Evolutionary conservation across 1,140 invertebrate species (phyloP), one percentile per base, ranked within the genome.

Genomic region (Zeugodacus cucurbitae): DNA sequence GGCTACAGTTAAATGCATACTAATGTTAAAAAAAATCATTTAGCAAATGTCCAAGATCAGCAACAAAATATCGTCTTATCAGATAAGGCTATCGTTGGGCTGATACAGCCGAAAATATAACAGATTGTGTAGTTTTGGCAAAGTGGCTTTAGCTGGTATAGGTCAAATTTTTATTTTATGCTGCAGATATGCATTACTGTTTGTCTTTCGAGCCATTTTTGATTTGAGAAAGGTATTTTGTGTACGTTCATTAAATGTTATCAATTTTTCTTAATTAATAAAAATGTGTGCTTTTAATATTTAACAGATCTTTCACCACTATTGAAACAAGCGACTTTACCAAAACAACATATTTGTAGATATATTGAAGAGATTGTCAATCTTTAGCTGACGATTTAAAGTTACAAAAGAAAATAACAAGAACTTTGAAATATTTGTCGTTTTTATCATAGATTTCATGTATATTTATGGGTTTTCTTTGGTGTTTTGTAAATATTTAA

Each of bases 401-500:
- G 17, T 87, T 82, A 48, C 48, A 64, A 44, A 37, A 62, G 64
- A 6, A 29, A 67, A 32, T 32, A 32, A 32, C 11, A 59, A 32
- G 48, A 54, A 17, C 20, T 54, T 54, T 54, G 0, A 26, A 58
- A 64, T 85, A 62, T 58, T 64, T 86, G 22, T 64, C 32, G 29
- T 44, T 86, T 82, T 37, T 37, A 41, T 88, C n/a, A 26, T 57
- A 59, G 57, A 58, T 58, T 85, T 44, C 29, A 82, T 88, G 78
- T 41, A 48, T 62, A 62, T 85, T 85, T 48, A 41, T 87, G 78
- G 17, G 86, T 85, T 85, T 78, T 34, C 29, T 90, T 89, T 89
- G 89, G 90, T 89, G 91, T 87, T 91, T 89, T 92, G 91, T 92
- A 92, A 92, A 92, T 92, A 92, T 92, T 90, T 88, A 88, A 89